phyloP scores from a whole-genome alignment of 2,797 vertebrate species.

The Pseudochaenichthys georgianus region DNA sequence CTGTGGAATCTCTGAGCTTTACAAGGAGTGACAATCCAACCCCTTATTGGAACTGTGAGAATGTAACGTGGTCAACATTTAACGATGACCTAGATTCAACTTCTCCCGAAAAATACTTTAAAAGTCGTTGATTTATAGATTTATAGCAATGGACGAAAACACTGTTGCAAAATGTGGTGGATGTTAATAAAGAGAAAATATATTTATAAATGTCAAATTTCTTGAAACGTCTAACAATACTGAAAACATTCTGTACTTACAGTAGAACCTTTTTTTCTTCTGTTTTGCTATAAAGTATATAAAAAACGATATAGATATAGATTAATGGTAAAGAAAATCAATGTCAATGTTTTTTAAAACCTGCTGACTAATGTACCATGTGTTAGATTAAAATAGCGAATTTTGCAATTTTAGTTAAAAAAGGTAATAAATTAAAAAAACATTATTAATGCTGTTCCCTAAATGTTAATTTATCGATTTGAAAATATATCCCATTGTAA shows the following conservation, averaged over 20 bases:
- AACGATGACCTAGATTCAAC: neutral
- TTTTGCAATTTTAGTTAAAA: neutral
- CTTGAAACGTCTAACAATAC: too few species aligned
- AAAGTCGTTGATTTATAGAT: neutral
- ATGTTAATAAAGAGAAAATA: neutral
- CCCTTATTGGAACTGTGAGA: neutral
- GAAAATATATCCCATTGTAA: neutral
- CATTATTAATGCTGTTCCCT: too few species aligned
- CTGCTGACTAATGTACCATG: neutral
- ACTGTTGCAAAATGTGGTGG: too few species aligned
- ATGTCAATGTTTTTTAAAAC: neutral
- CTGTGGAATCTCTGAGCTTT: constrained; percentile 17
- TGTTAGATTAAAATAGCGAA: too few species aligned
- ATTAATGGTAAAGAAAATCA: neutral
- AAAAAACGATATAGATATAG: neutral
- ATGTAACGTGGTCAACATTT: neutral
- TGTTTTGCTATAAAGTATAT: too few species aligned
- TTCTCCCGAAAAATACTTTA: neutral
- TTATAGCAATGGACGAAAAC: neutral
- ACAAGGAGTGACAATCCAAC: constrained; percentile 14
- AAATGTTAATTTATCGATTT: neutral
- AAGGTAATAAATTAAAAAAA: neutral
- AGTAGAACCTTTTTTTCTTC: too few species aligned
- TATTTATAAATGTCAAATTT: too few species aligned
- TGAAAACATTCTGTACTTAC: too few species aligned